Conservation (phyloP, 2,888 invertebrate species). For the Hirtodrosophila trivittata region DNA sequence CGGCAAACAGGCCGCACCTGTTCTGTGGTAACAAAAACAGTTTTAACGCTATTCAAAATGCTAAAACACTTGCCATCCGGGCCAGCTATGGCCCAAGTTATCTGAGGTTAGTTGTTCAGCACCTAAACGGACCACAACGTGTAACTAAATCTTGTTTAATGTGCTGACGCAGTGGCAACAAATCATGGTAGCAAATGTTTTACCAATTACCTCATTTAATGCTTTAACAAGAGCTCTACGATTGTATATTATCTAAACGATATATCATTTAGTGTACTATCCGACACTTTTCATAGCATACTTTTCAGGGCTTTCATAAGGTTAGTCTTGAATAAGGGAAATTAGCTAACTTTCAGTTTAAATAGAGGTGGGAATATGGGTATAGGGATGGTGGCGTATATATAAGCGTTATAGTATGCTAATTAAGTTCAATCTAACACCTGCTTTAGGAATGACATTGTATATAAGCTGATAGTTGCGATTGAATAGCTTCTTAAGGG, state of each 20-base stretch:
- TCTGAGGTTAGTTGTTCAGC: slow-evolving; percentile 31
- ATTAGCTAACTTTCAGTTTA: no score
- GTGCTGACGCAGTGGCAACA: background rate
- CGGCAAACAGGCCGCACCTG: slow-evolving; percentile 44
- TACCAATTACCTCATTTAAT: no score
- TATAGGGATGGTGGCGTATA: no score
- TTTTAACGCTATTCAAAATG: slow-evolving; percentile 21
- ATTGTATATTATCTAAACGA: no score
- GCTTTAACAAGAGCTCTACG: no score
- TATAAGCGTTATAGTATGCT: no score
- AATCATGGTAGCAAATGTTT: background rate
- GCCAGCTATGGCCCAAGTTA: slow-evolving; percentile 28
- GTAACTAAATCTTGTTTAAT: slow-evolving; percentile 32
- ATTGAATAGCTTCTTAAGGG: no score
- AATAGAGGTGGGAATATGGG: no score
- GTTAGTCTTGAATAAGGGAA: no score
- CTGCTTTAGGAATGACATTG: no score
- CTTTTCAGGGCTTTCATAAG: slow-evolving; percentile 28
- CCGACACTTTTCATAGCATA: slow-evolving; percentile 35
- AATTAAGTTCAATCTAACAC: no score
- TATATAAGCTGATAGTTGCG: no score
- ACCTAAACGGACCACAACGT: slow-evolving; percentile 29
- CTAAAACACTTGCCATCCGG: slow-evolving; percentile 17
- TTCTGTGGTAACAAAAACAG: slow-evolving; percentile 4
- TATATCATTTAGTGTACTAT: background rate